Evolutionary conservation across 2,888 invertebrate genomes (phyloP), one percentile per base, ranked within the genome.

Genomic region (Pyrrhosoma nymphula): DNA sequence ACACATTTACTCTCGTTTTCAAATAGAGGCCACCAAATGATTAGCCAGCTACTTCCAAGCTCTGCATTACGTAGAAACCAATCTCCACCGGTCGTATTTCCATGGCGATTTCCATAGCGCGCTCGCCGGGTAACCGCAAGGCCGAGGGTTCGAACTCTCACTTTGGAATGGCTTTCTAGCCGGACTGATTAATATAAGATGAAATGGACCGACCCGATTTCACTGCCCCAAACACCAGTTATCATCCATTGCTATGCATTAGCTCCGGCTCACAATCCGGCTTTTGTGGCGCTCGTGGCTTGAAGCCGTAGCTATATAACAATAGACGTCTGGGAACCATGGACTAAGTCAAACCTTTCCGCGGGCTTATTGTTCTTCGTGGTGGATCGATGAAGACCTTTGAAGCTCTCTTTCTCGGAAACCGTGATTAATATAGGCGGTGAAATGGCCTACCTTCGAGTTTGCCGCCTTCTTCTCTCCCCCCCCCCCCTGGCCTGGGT

Each of bases 351-450:
- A 82, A 69, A 82, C 30, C n/a, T 82, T 35, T 82, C 82, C 82
- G 14, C 30, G 82, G 14, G 16, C 82, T 82, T 18, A 82, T 82
- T 82, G 82, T 82, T 82, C 82, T 26, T n/a, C 60, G 60, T 14
- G 47, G 69, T 4, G 82, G 82, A 82, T 82, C 82, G 35, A 82
- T 82, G 82, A 35, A 35, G 18, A 35, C 82, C 82, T 82, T 82
- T 82, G 82, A 82, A 35, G 82, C 18, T 82, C 82, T 23, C 82
- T 82, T 82, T 82, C 82, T 82, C 82, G 16, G 82, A 82, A 82
- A 30, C 82, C 82, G 16, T 82, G 82, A 82, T 82, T 82, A 82
- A 82, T 82, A 82, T 82, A 35, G 82, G 82, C 82, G 82, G 82
- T 35, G 82, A 35, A 82, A 82, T 35, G 82, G 82, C 82, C 82